Base-by-base conservation (phyloP, 2,113 vertebrate species). In the Ondatra zibethicus region DNA sequence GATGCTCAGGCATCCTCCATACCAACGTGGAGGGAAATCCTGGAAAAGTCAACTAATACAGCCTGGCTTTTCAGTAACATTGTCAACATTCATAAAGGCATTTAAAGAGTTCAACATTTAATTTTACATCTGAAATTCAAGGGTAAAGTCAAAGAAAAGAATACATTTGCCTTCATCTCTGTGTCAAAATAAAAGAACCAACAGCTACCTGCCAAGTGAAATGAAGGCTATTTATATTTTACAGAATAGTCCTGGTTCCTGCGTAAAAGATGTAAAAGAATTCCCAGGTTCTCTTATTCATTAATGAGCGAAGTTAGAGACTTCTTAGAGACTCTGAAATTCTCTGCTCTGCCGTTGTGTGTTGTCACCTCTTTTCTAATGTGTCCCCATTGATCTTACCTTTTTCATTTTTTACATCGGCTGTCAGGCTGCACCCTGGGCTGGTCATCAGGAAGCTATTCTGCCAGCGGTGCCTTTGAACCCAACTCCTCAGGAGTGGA, bases 301-400 rank as follows among this genome's bases (percentile, higher is more conserved):
- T 92, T 95, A 91, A 95, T 92, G 84, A 89, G 70, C 86, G n/a
- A 95, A 94, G 88, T 94, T 81, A 86, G 80, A 93, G 81, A 84
- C 93, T 96, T 96, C 96, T 96, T 50, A 97, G 85, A 92, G 88
- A 93, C 73, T 95, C 50, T 82, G 88, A 96, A 92, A 96, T 96
- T 63, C 81, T 94, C 96, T 50, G 63, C 93, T 97, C 93, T 88
- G 66, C 70, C 65, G 29, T 61, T 93, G 86, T 80, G 72, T 94
- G 93, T 97, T 97, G 87, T 88, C 89, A 76, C 82, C 97, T 39
- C 76, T 95, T 90, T 81, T 97, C 93, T 91, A 96, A 93, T 82
- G 91, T 92, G 92, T 92, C 96, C 58, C 86, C 89, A 82, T 70
- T 96, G 96, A 97, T 97, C 95, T 97, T 95, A 45, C 2, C 80